These are phyloP conservation scores for Osmoderma eremita DNA, from an alignment of 2,888 invertebrate genomes.

Conservation along the genomic window DNA sequence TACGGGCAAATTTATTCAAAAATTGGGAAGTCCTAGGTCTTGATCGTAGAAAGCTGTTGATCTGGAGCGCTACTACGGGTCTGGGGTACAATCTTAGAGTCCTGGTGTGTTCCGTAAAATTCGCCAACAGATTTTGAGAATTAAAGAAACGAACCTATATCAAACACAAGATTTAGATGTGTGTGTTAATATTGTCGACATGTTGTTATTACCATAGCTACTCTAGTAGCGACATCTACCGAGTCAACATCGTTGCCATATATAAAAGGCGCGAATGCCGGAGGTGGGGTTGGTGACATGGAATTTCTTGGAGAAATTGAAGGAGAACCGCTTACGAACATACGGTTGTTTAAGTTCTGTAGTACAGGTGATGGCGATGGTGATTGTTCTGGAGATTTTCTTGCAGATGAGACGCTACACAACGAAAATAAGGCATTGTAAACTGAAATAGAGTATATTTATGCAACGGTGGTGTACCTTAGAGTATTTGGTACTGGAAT, in stretches of 20 bases:
- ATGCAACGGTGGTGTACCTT: conserved; percentile 51
- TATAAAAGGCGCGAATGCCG: conserved; percentile 83
- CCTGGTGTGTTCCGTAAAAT: conserved; percentile 97
- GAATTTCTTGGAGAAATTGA: conserved; percentile 45
- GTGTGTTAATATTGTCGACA: conserved; percentile 1
- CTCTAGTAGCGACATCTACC: conserved; percentile 96
- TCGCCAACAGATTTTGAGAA: conserved; percentile 94
- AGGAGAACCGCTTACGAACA: conserved; percentile 42
- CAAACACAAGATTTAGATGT: conserved; percentile 33
- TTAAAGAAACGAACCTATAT: conserved; percentile 93
- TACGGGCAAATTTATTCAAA: conserved; percentile 90
- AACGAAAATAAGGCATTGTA: background rate
- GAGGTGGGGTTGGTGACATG: conserved; percentile 66
- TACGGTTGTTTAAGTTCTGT: conserved; percentile 48
- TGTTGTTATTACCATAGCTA: conserved; percentile 84
- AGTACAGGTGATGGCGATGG: conserved; percentile 51
- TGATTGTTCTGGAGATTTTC: conserved; percentile 57
- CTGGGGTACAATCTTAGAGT: conserved; percentile 95
- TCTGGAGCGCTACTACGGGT: conserved; percentile 98
- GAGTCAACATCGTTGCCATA: conserved; percentile 96
- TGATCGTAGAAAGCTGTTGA: conserved; percentile 94
- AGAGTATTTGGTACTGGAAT: conserved; percentile 67
- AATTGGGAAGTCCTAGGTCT: conserved; percentile 90
- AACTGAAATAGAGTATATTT: background rate
- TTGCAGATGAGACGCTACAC: conserved; percentile 61